Evolutionary conservation across 2,888 invertebrate species (phyloP), one percentile per base, ranked within the genome.

Genomic region (Ectobius pallidus): DNA sequence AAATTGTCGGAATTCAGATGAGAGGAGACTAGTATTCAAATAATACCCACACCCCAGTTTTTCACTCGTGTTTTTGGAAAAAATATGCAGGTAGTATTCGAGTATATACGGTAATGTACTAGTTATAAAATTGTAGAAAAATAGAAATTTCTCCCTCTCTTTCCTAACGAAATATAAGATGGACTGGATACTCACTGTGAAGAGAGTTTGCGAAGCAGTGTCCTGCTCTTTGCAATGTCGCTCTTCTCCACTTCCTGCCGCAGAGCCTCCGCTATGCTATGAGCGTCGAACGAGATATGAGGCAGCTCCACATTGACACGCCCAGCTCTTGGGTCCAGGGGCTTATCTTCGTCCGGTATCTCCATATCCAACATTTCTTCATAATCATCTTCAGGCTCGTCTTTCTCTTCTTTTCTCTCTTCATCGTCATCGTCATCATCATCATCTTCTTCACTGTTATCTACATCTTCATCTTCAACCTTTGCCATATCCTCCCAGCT

Each of bases 281-380:
- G 79, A 0, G 90, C 86, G 77, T 91, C 87, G 42, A 93, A 89
- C 9, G 88, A 86, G 69, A 95, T 82, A 76, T 90, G 88, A 0
- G 91, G 88, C 76, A 95, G 86, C 62, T 86, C 85, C 3, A 93
- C 93, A 83, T 93, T 86, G 0, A 94, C 91, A 70, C 88, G 87
- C 0, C 95, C 95, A 1, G 95, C 95, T 62, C 95, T 86, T 0
- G 94, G 94, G 86, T 95, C 95, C 22, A 91, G 79, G 9, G 76
- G 77, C 20, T 65, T 76, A 73, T 72, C 55, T 11, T 73, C 70
- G 6, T 44, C 32, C n/a, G 3, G 16, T n/a, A 14, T 58, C 52
- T 58, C 70, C 3, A 1, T 44, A 3, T 42, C 39, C 16, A 9
- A 22, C 3, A 18, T 11, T 25, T 34, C 58, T 42, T 78, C 78